Conservation (phyloP, 1,140 invertebrate species). For the Rhagoletis pomonella region DNA sequence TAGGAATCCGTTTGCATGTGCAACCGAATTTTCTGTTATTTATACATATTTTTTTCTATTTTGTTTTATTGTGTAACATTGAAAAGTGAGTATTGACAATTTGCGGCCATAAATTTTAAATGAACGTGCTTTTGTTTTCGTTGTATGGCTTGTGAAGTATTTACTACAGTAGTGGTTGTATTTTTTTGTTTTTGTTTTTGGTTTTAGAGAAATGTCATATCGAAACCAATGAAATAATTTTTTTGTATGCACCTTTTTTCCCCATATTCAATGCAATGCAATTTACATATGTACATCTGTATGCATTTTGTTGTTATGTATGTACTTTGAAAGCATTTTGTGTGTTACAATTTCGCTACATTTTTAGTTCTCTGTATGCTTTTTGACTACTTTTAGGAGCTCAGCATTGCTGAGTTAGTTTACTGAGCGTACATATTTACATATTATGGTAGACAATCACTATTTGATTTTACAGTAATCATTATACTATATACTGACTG, state of each 20-base stretch:
- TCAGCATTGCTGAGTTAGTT: not conserved
- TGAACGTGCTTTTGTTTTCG: constrained; percentile 4
- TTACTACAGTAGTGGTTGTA: not conserved
- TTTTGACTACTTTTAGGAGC: not conserved
- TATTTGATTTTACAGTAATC: not conserved
- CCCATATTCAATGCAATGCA: not conserved
- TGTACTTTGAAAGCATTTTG: no score
- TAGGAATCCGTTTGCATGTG: no score
- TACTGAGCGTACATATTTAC: not conserved
- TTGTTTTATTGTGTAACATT: not conserved
- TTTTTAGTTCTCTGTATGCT: no score
- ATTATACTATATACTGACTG: not conserved
- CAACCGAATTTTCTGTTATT: no score
- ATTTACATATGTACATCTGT: not conserved
- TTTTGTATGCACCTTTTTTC: not conserved
- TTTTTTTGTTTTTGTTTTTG: not conserved
- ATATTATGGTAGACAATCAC: not conserved
- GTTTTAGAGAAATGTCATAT: not conserved
- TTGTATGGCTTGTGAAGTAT: not conserved
- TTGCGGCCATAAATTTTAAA: not conserved
- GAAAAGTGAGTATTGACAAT: constrained; percentile 2
- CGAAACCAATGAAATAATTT: not conserved
- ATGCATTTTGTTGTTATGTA: not conserved
- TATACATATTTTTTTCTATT: no score
- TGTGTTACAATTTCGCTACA: no score